phyloP scores from a whole-genome alignment of 2,113 vertebrate species.

The Ciconia stormi region DNA sequence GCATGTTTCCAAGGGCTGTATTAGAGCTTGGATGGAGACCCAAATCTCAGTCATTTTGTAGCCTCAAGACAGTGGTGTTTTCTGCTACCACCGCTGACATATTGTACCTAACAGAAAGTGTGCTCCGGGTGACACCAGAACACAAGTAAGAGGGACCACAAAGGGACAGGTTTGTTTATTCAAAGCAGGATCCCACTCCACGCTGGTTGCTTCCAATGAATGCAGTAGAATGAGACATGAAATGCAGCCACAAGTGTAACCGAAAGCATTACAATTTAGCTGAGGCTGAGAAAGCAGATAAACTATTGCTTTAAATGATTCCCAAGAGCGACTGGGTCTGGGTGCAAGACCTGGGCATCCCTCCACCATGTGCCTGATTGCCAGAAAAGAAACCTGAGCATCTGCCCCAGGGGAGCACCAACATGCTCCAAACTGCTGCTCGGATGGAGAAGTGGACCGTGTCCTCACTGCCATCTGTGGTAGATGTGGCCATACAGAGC shows the following conservation, averaged over 20 bases:
- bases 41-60: neutral
- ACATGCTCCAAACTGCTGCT: neutral
- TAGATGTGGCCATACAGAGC: fast-evolving
- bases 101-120: neutral
- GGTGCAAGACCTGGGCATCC: neutral
- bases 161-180: neutral
- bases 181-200: neutral
- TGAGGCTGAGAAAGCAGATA: neutral
- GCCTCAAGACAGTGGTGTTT: neutral
- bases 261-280: neutral
- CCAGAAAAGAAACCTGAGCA: neutral
- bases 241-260: neutral
- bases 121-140: neutral
- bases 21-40: neutral
- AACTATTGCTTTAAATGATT: neutral
- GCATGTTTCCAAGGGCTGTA: neutral
- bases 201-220: neutral
- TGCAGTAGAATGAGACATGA: neutral
- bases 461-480: neutral
- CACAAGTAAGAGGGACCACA: neutral
- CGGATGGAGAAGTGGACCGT: fast-evolving
- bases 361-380: neutral
- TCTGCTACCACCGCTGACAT: neutral
- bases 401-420: neutral
- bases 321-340: neutral